These are phyloP conservation scores for Urechis unicinctus DNA, from an alignment of 2,888 invertebrate genomes.

Conservation along the genomic window DNA sequence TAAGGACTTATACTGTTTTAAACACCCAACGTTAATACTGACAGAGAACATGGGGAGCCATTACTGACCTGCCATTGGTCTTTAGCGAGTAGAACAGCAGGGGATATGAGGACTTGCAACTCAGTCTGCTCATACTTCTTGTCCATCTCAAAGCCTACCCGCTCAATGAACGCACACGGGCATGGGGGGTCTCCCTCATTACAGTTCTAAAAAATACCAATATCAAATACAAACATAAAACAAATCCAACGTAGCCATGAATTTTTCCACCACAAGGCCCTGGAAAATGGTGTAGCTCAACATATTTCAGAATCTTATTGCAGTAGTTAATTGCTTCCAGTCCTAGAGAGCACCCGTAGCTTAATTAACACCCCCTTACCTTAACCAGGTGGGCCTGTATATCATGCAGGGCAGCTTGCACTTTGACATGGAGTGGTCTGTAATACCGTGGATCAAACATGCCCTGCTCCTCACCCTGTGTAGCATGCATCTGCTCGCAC, in stretches of 20 bases:
- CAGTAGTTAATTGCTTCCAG: neutral
- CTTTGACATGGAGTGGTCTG: slow-evolving; percentile 82
- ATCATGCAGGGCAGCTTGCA: slow-evolving; percentile 89
- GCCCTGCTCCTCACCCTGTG: slow-evolving; percentile 10
- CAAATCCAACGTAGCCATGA: neutral
- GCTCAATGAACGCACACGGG: slow-evolving; percentile 60
- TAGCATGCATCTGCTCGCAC: slow-evolving; percentile 13
- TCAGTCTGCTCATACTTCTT: slow-evolving; percentile 87
- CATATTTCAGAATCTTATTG: too few species aligned
- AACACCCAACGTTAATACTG: neutral
- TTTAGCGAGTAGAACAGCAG: slow-evolving; percentile 64
- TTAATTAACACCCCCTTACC: too few species aligned
- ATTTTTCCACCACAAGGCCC: too few species aligned
- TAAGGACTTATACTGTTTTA: too few species aligned
- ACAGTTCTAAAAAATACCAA: slow-evolving; percentile 62
- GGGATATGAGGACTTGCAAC: slow-evolving; percentile 75
- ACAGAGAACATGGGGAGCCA: neutral
- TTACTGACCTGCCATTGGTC: slow-evolving; percentile 37
- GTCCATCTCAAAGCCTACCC: slow-evolving; percentile 95
- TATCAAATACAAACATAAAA: neutral
- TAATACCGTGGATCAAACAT: slow-evolving; percentile 78
- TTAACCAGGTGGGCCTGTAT: slow-evolving; percentile 89
- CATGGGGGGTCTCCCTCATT: slow-evolving; percentile 84
- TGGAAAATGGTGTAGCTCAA: too few species aligned
- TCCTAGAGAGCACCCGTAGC: too few species aligned